Percentiles rank a stretch among this genome's conserved stretches.
Evolutionary conservation across 2,888 invertebrate genomes (phyloP).

Genomic region (Cheilosia variabilis): DNA sequence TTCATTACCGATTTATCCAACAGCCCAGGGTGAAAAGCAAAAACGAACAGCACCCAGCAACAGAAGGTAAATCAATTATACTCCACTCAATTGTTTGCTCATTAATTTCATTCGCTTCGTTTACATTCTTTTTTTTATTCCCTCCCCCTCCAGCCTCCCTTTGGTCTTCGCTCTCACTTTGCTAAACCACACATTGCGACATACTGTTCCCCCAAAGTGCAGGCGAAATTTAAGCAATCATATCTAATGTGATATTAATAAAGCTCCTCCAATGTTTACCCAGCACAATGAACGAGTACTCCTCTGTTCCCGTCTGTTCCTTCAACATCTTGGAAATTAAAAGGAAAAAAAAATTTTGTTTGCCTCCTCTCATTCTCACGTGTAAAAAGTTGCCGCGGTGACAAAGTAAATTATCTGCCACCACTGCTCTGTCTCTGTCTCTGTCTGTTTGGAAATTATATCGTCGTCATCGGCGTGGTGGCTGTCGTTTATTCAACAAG

Average conservation of each 20-base stretch:
- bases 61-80: conserved; percentile 70
- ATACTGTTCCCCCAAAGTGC: conserved; percentile 27
- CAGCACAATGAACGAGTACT: conserved; percentile 27
- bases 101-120: conserved; percentile 74
- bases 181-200: conserved; percentile 15
- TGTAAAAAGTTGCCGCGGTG: conserved; percentile 48
- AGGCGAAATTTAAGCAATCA: conserved; percentile 62
- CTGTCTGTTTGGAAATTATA: conserved; percentile 51
- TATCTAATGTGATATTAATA: conserved; percentile 73
- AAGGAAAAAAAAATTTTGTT: neutral
- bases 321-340: conserved; percentile 55
- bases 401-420: conserved; percentile 73
- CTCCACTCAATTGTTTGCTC: conserved; percentile 72
- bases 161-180: conserved; percentile 1
- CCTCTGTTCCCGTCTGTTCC: neutral
- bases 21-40: conserved; percentile 49
- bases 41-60: conserved; percentile 9
- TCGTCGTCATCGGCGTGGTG: conserved; percentile 12
- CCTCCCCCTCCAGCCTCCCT: neutral
- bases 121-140: conserved; percentile 51
- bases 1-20: conserved; percentile 41
- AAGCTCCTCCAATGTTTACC: conserved; percentile 62
- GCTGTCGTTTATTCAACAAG: conserved; percentile 63
- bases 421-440: conserved; percentile 13
- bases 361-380: conserved; percentile 27